Evolutionary conservation across 2,113 vertebrate genomes (phyloP), one percentile per base, ranked within the genome.

Genomic region (Saccopteryx leptura): DNA sequence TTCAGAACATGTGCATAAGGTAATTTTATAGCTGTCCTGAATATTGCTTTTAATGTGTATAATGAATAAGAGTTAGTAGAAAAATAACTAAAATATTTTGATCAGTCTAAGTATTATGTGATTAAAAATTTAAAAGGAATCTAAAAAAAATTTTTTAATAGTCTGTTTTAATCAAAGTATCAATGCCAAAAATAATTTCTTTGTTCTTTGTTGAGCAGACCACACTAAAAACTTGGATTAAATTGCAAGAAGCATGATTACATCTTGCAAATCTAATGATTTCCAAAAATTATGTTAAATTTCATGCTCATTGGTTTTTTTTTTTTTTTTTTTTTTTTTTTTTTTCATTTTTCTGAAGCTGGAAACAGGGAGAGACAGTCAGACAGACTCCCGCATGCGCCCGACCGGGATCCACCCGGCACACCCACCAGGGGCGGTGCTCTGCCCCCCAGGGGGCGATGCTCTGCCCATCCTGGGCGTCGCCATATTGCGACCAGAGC

Each of bases 241-340:
- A 83, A 31, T 7, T 68, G 6, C 88, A 28, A 88, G 50, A 74
- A 88, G 48, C 11, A 63, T 58, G 5, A 85, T 74, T 24, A 54
- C 65, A 46, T 81, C 28, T 74, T 23, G 2, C 10, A 92, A 8
- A 85, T 69, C 19, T 80, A 80, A 88, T 31, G 9, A 68, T 56
- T 88, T 91, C 69, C 7, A 80, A 87, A 91, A 66, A 24, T 54
- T 83, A 69, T 80, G 61, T 93, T 80, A 58, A 66, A 17, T 78
- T 58, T 79, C 80, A 26, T 50, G 8, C 14, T 65, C 24, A 61
- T 24, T 28, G 87, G n/a, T n/a, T n/a, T n/a, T n/a, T n/a, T n/a
- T n/a, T n/a, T n/a, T n/a, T n/a, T n/a, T n/a, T n/a, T n/a, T n/a
- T n/a, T n/a, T n/a, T n/a, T n/a, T n/a, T n/a, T n/a, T n/a, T n/a